phyloP scores from a whole-genome alignment of 2,888 invertebrate genomes.

The Leuctra nigra region DNA sequence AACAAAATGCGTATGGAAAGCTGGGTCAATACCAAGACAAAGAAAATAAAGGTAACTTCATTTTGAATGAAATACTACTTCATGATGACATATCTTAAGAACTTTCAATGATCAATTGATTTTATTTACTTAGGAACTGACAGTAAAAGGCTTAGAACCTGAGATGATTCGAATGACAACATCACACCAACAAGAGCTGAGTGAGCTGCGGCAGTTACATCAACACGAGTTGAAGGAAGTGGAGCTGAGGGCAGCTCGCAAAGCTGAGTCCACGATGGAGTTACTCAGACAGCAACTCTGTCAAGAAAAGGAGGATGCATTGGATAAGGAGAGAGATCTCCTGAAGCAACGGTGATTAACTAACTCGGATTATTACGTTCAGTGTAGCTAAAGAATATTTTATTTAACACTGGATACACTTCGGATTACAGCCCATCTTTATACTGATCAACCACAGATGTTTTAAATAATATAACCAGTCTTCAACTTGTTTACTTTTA shows the following conservation, averaged over 20 bases:
- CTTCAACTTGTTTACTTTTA: no score
- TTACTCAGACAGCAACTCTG: slow-evolving; percentile 52
- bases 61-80: background rate
- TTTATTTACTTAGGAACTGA: slow-evolving; percentile 54
- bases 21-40: slow-evolving; percentile 78
- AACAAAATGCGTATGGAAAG: slow-evolving; percentile 68
- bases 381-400: no score
- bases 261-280: slow-evolving; percentile 55
- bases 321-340: slow-evolving; percentile 53
- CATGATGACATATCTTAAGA: background rate
- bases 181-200: slow-evolving; percentile 59
- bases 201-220: slow-evolving; percentile 60
- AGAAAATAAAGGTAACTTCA: slow-evolving; percentile 66
- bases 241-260: slow-evolving; percentile 51
- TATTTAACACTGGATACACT: no score
- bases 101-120: background rate
- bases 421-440: no score
- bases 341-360: slow-evolving; percentile 51
- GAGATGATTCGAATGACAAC: slow-evolving; percentile 74
- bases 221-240: slow-evolving; percentile 59
- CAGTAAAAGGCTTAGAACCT: slow-evolving; percentile 80
- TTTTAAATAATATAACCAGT: no score
- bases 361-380: no score
- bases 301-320: slow-evolving; percentile 54
- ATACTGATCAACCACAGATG: no score